Percentiles rank a stretch among this genome's conserved stretches.
Evolutionary conservation across 2,113 vertebrate genomes (phyloP).

Genomic region (Salvator merianae): DNA sequence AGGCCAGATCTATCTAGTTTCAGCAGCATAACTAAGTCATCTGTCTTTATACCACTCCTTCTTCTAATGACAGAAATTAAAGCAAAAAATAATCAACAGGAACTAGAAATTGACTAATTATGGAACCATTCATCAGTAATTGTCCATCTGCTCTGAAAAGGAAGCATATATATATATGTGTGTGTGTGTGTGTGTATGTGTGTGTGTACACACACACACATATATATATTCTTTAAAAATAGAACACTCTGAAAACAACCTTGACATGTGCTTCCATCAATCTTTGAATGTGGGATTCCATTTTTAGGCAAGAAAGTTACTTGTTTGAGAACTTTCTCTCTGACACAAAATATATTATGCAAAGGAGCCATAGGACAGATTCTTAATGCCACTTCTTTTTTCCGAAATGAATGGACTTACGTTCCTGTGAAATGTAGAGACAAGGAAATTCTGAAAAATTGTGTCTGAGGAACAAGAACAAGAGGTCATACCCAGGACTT

Average conservation of each 20-base stretch:
- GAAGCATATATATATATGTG: neutral
- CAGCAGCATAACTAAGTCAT: no score
- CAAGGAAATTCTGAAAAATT: conserved; percentile 4
- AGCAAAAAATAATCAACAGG: no score
- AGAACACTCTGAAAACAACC: neutral
- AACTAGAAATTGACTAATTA: neutral
- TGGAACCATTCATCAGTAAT: neutral
- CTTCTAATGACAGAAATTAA: no score
- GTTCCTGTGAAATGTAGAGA: neutral
- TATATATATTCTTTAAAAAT: no score
- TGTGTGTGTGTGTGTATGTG: no score
- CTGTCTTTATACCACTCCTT: no score
- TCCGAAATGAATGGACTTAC: conserved; percentile 10
- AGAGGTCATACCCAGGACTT: neutral
- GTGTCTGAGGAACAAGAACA: neutral
- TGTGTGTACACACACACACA: no score
- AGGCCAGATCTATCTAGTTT: no score
- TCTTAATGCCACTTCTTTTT: neutral
- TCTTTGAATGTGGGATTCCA: neutral
- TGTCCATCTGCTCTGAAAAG: neutral
- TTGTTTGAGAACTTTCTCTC: neutral
- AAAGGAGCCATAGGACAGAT: neutral
- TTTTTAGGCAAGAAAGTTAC: neutral
- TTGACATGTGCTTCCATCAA: neutral
- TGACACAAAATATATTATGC: neutral